Base-by-base conservation (phyloP, 2,797 vertebrate species). In the Pogonophryne albipinna region DNA sequence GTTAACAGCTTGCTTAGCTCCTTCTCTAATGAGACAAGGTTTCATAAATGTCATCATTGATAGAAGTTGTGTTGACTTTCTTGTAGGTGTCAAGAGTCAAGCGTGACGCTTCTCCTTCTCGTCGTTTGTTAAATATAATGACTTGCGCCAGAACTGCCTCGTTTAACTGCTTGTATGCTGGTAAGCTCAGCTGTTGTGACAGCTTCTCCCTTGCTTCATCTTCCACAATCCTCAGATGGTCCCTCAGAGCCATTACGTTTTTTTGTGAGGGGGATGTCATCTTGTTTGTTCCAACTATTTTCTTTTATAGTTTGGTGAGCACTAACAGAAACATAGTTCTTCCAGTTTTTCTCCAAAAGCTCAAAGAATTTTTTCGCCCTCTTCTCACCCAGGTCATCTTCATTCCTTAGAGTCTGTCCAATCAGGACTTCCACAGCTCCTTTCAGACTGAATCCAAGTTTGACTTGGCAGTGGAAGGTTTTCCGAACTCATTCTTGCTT, bases 71-170 rank as follows among this genome's bases (percentile, higher is more conserved):
- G 31, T 38, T 38, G 52, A 41, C 63, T 34, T 10, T 67, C 14
- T 51, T 42, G n/a, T 82, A 75, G 3, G 23, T 66, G 0, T 74
- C 42, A n/a, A 75, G 42, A 41, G 51, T 53, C 44, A 79, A 62
- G 15, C 23, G n/a, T 42, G 71, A 73, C 3, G 76, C 71, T 19
- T 76, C 67, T 15, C 64, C 67, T 51, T 81, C 59, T 55, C 46
- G 31, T 1, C 66, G 27, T 34, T 70, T 77, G 50, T 82, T 82
- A 4, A 78, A 78, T 3, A 82, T 11, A 3, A 83, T 79, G 42
- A 83, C 12, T 6, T 83, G 58, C 5, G 53, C 58, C 13, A 72
- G 60, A 64, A 72, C 47, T 0, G 10, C 45, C n/a, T 78, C 14
- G 19, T 56, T 67, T 3, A 62, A 23, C 17, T 0, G 52, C 23